Evolutionary conservation across 1,140 invertebrate species (phyloP), one percentile per base, ranked within the genome.

Genomic region (Lordiphosa clarofinis): DNA sequence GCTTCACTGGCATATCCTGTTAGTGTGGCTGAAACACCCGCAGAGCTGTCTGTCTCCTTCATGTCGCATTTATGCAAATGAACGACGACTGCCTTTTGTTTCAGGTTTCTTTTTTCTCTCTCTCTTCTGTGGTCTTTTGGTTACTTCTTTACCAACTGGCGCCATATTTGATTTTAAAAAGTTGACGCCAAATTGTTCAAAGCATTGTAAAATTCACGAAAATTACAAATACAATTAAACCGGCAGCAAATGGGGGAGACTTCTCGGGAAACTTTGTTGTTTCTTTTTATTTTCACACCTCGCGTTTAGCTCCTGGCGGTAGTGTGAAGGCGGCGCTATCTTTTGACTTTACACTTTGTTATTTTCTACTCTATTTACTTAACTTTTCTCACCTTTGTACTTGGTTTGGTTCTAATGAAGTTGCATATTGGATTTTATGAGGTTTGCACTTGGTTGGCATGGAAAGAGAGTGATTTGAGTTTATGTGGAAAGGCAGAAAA

Each of bases 1-100:
- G 86, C 86, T 87, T 87, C 79, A 82, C 86, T 72, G 74, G 48
- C 64, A 74, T 82, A 87, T 87, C 86, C 86, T 87, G 86, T 86
- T 81, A 84, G 86, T 75, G 72, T 62, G 70, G 68, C 61, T 56
- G 59, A 52, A 49, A 61, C 56, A 56, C 43, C 28, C 39, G 44
- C 49, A 33, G 24, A 8, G 37, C 40, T 44, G 33, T 36, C 42
- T 24, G 8, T 36, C 42, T 11, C 31, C 56, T 24, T 54, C 13
- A 13, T 56, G 42, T 55, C 36, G 43, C 66, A 50, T 55, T 54
- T 65, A 82, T 82, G 78, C 78, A 82, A 82, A 82, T 84, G 76
- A 75, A 61, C 52, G 66, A 57, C 67, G 73, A 61, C 71, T 81
- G 71, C 61, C 71, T 79, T 81, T 75, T 79, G 76, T 81, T 74